Percentiles rank a stretch among this genome's conserved stretches.
phyloP scores from a whole-genome alignment of 2,888 invertebrate species.

The Neoscelio sp. region DNA sequence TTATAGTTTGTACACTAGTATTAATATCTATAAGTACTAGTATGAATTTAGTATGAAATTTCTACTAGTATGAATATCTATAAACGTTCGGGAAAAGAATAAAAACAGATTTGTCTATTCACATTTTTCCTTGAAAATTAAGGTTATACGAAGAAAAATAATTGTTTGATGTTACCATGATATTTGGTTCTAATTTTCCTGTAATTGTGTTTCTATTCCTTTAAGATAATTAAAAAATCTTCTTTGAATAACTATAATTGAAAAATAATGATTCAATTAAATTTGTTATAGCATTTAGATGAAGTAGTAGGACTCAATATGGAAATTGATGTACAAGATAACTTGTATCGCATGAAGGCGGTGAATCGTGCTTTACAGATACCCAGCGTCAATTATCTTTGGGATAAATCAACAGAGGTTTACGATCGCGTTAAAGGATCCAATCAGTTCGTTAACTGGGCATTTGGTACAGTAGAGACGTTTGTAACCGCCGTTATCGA shows the following conservation, averaged over 20 bases:
- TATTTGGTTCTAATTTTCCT: no score
- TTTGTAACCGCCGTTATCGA: slow-evolving; percentile 73
- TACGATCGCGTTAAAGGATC: slow-evolving; percentile 86
- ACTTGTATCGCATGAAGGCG: slow-evolving; percentile 81
- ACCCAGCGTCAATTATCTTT: slow-evolving; percentile 85
- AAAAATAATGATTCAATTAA: slow-evolving; percentile 6
- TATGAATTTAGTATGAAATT: no score
- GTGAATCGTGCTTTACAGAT: slow-evolving; percentile 85
- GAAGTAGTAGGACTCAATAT: slow-evolving; percentile 56
- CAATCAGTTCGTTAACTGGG: slow-evolving; percentile 88
- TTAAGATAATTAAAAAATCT: no score
- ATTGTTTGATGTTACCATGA: no score
- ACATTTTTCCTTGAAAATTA: no score
- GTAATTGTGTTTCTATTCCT: no score
- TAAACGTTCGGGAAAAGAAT: no score
- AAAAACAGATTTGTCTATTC: no score
- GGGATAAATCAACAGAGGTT: slow-evolving; percentile 85
- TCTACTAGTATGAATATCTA: no score
- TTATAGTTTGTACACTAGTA: no score
- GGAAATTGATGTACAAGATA: slow-evolving; percentile 72
- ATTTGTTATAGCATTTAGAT: slow-evolving; percentile 22
- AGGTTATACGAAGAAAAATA: no score
- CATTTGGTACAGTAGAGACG: slow-evolving; percentile 87
- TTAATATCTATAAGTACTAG: no score
- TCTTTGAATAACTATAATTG: neutral